Evolutionary conservation across 2,113 vertebrate species (phyloP), one percentile per base, ranked within the genome.

Genomic region (Corythornis cristatus): DNA sequence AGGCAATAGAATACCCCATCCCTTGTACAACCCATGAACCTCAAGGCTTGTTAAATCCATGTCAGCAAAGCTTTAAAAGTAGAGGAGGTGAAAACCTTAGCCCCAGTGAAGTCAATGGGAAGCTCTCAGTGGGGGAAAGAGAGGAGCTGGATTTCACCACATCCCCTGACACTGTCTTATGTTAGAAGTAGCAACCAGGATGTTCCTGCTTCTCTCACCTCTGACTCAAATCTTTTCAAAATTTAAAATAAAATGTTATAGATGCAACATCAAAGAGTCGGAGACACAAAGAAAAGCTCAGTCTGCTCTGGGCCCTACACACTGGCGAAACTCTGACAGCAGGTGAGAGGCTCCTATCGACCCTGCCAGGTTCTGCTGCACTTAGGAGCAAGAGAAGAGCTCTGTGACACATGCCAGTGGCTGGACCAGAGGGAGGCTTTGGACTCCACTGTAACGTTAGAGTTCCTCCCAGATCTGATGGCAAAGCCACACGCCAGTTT

Each of bases 381-480:
- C 1, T 25, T 12, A 18, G 77, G 54, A 89, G 77, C 54, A 40
- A 61, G 46, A 26, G 54, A 57, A 73, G 33, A 72, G 62, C 71
- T 70, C n/a, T 3, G 1, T 46, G 86, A 87, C 77, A 80, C 17
- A 25, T 75, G 53, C 45, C 2, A 0, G 35, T 43, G 68, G 11
- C 71, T 86, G 88, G 81, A 78, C 58, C 86, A 93, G 92, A 96
- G 74, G 90, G 90, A 89, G 86, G 18, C 48, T 65, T 87, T 78
- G 68, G 77, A 50, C 80, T 65, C 76, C 57, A 12, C 74, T n/a
- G 62, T 53, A 8, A 6, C 5, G 2, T 68, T 29, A 7, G 1
- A 64, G 65, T 35, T 72, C 57, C 92, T 83, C 93, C 66, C 82
- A 60, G 71, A 68, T 42, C 53, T 7, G 12, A 90, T 80, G 81